Conservation (phyloP, 2,888 invertebrate genomes). For the Meteorus cinctellus region DNA sequence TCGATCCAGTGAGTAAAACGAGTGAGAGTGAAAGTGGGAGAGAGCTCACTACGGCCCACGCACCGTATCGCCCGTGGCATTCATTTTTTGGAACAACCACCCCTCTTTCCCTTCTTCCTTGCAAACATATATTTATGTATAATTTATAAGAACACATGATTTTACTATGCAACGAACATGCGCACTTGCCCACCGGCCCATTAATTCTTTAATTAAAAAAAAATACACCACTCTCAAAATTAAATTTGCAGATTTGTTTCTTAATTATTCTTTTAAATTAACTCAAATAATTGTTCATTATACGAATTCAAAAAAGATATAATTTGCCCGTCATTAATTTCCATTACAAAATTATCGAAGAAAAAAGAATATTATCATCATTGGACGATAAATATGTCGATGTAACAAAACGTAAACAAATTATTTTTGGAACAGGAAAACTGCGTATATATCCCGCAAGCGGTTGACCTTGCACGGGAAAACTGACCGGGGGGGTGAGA, state of each 20-base stretch:
- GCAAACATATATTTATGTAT: constrained; percentile 5
- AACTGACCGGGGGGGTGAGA: constrained; percentile 51
- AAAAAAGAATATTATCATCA: neutral
- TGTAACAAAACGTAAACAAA: constrained; percentile 6
- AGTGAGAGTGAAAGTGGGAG: constrained; percentile 11
- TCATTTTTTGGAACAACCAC: constrained; percentile 12
- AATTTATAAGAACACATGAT: neutral
- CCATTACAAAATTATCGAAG: no score
- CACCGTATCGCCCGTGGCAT: constrained; percentile 29
- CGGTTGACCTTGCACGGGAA: constrained; percentile 51
- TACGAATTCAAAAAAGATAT: no score
- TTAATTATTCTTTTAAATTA: no score
- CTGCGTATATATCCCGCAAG: constrained; percentile 32
- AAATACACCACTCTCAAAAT: neutral
- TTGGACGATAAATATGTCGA: neutral
- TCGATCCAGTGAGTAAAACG: constrained; percentile 50
- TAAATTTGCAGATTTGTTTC: no score
- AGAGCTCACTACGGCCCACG: constrained; percentile 34
- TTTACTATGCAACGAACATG: constrained; percentile 5
- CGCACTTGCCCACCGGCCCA: neutral
- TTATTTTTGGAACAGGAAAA: constrained; percentile 15
- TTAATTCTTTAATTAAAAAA: neutral
- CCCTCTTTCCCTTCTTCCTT: no score
- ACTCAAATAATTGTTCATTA: no score
- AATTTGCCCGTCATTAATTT: no score